phyloP scores from a whole-genome alignment of 1,140 invertebrate genomes.

The Charaxes varanes region DNA sequence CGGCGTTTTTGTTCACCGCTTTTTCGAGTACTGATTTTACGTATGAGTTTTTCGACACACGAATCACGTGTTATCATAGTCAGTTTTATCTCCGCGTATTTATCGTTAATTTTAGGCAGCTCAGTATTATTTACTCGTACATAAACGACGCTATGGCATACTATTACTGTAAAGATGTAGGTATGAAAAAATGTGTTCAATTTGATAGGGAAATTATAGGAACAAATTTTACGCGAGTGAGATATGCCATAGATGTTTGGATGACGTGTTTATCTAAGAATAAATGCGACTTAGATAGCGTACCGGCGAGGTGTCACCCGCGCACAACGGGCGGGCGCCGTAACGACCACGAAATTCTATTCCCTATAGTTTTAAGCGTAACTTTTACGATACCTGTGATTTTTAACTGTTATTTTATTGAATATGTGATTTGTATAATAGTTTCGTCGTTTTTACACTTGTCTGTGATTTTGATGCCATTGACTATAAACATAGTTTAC shows the following conservation, averaged over 20 bases:
- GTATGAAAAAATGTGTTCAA: constrained; percentile 31
- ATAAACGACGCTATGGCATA: constrained; percentile 27
- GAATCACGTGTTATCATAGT: constrained; percentile 15
- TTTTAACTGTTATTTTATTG: constrained; percentile 59
- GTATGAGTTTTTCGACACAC: constrained; percentile 23
- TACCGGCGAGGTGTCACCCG: constrained; percentile 21
- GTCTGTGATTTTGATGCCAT: constrained; percentile 70
- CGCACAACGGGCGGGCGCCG: constrained; percentile 17
- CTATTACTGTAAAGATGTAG: background rate
- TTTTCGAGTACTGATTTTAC: constrained; percentile 58
- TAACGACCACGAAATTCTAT: constrained; percentile 27
- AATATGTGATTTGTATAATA: constrained; percentile 58
- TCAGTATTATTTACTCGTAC: constrained; percentile 56
- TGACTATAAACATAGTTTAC: constrained; percentile 39
- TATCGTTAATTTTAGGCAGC: constrained; percentile 45
- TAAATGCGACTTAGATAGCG: constrained; percentile 3
- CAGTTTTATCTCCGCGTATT: constrained; percentile 44
- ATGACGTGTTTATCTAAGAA: background rate
- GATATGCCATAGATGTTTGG: constrained; percentile 22
- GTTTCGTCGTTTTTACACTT: constrained; percentile 54
- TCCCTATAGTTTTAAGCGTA: constrained; percentile 52
- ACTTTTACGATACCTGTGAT: constrained; percentile 59
- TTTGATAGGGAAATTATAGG: constrained; percentile 18
- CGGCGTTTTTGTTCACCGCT: constrained; percentile 43
- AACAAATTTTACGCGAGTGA: constrained; percentile 18